These are phyloP conservation scores for Phalacrocorax pelagicus DNA, from an alignment of 2,113 vertebrate species.

Conservation along the genomic window DNA sequence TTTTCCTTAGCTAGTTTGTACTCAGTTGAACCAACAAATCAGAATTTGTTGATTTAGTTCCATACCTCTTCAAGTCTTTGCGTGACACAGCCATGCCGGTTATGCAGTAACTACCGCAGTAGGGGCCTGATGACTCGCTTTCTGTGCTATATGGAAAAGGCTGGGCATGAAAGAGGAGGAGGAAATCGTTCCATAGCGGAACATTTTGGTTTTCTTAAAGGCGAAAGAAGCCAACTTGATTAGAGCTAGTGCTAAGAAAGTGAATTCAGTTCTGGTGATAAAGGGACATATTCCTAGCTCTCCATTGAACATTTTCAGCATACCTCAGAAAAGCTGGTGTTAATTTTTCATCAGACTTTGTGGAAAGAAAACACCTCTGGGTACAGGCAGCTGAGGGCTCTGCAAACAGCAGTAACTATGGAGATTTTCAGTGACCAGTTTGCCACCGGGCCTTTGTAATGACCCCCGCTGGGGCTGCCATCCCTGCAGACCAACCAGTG, in stretches of 20 bases:
- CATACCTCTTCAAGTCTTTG: constrained; percentile 60
- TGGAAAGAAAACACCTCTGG: neutral
- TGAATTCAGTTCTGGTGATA: neutral
- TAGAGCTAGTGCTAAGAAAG: neutral
- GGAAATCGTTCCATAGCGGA: constrained; percentile 29
- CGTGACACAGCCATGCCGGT: constrained; percentile 61
- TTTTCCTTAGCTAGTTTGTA: constrained; percentile 78
- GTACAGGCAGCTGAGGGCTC: neutral
- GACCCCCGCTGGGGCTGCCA: neutral
- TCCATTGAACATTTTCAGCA: neutral
- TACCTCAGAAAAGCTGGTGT: neutral
- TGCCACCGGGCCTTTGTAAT: neutral
- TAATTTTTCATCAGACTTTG: neutral
- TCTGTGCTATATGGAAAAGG: constrained; percentile 30
- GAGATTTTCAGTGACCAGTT: neutral
- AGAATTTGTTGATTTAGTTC: constrained; percentile 77
- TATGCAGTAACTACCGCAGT: neutral
- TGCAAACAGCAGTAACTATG: neutral
- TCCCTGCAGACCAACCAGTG: neutral
- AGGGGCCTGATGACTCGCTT: neutral
- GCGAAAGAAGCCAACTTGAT: neutral
- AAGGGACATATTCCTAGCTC: neutral
- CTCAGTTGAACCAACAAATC: constrained; percentile 78
- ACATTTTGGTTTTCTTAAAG: neutral
- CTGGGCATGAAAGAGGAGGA: neutral